These are phyloP conservation scores for Lagria hirta DNA, from an alignment of 2,888 invertebrate species.

Conservation along the genomic window DNA sequence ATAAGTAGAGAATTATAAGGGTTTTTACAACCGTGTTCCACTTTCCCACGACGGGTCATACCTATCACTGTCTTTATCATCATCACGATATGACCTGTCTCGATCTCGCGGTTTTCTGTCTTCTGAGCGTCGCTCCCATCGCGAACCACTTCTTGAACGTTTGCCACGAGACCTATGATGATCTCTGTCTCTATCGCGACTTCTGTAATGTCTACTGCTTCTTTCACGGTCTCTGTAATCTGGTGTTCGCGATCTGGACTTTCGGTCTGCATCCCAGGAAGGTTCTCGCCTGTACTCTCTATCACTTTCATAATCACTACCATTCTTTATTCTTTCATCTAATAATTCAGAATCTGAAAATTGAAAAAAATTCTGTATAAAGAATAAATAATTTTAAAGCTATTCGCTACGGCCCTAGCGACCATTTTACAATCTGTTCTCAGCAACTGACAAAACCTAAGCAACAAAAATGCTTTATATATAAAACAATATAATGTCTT, in stretches of 20 bases:
- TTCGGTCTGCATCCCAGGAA: conserved; percentile 35
- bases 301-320: conserved; percentile 52
- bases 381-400: too few relatives aligned
- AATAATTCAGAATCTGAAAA: conserved; percentile 42
- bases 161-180: conserved; percentile 44
- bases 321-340: conserved; percentile 41
- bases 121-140: conserved; percentile 51
- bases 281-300: conserved; percentile 42
- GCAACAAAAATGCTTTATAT: too few relatives aligned
- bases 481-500: too few relatives aligned
- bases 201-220: conserved; percentile 43
- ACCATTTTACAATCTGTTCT: neutral
- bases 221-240: conserved; percentile 42
- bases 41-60: conserved; percentile 37
- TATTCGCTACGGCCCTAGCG: conserved; percentile 1
- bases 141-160: conserved; percentile 46
- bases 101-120: conserved; percentile 48
- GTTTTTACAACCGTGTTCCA: conserved; percentile 19
- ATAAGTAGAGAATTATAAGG: conserved; percentile 32
- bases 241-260: conserved; percentile 47
- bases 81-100: conserved; percentile 50
- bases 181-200: conserved; percentile 45
- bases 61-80: conserved; percentile 55
- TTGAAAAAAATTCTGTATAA: too few relatives aligned
- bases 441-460: too few relatives aligned